These are phyloP conservation scores for Sarcoramphus papa DNA, from an alignment of 2,797 vertebrate genomes.

Conservation along the genomic window DNA sequence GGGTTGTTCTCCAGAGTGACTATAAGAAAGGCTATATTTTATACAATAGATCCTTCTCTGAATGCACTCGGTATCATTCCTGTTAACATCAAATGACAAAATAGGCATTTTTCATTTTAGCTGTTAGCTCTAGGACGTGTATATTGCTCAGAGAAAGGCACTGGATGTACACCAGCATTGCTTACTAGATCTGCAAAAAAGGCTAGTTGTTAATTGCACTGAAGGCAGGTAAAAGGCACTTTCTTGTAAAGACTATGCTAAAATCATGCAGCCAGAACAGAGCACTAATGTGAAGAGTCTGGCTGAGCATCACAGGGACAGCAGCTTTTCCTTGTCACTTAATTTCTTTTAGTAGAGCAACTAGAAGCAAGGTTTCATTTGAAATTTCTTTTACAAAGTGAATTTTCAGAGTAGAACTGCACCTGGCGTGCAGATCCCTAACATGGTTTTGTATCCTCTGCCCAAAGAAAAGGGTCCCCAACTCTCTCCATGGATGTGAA, in stretches of 20 bases:
- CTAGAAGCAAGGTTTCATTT: neutral
- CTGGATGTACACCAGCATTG: neutral
- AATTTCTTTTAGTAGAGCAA: neutral
- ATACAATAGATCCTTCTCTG: neutral
- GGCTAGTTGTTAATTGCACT: neutral
- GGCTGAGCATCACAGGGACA: neutral
- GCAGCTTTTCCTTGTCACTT: neutral
- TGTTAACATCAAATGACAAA: neutral
- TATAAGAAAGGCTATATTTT: neutral
- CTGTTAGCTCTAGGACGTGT: neutral
- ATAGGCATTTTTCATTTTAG: neutral
- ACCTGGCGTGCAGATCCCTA: neutral
- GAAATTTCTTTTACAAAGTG: neutral
- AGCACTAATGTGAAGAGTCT: neutral
- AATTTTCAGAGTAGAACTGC: neutral
- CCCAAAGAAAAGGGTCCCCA: neutral
- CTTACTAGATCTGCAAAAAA: neutral
- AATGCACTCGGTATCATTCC: neutral
- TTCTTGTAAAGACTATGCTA: neutral
- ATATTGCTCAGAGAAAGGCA: neutral
- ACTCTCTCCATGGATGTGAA: rapidly evolving
- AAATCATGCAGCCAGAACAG: neutral
- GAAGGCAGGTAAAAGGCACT: neutral
- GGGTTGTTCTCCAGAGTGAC: neutral
- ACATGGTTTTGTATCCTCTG: neutral